Base-by-base conservation (phyloP, 2,888 invertebrate genomes). In the Homarus gammarus region DNA sequence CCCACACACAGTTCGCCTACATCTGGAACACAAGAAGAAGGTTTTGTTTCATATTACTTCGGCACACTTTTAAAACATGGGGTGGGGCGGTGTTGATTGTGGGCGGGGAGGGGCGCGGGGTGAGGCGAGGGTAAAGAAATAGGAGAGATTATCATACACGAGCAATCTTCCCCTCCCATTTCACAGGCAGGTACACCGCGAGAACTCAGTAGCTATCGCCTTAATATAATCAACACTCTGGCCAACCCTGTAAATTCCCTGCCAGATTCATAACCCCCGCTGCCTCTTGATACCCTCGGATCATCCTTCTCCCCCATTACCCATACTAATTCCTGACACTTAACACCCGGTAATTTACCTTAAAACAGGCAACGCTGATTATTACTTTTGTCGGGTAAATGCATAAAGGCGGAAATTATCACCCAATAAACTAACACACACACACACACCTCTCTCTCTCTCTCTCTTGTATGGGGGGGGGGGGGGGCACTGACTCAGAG, bases 181-280 rank as follows among this genome's bases (percentile, higher is more conserved):
- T 75, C 75, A 27, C 44, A n/a, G 44, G 12, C n/a, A n/a, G n/a
- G n/a, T n/a, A n/a, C n/a, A 8, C 27, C 27, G 22, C 44, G 15
- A n/a, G 78, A 64, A 64, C 64, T 64, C 27, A 0, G 78, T n/a
- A n/a, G n/a, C n/a, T n/a, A 78, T 56, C 78, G 33, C 51, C 64
- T 36, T 78, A 78, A n/a, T n/a, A n/a, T n/a, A n/a, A 78, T 78
- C 78, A 78, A 78, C 78, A 56, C 78, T 38, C 78, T 6, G 27
- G 27, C 27, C 15, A 31, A 22, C 56, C 27, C 51, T 56, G 56
- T 78, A 56, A 78, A 78, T 56, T 78, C 33, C n/a, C n/a, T 8
- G 78, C 78, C 78, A 78, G 78, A 78, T 78, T 78, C 78, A 78
- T 78, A 78, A 78, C 33, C 44, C 44, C 44, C 10, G 78, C 22